These are phyloP conservation scores for Eristalis intricaria DNA, from an alignment of 2,888 invertebrate species.

Conservation along the genomic window DNA sequence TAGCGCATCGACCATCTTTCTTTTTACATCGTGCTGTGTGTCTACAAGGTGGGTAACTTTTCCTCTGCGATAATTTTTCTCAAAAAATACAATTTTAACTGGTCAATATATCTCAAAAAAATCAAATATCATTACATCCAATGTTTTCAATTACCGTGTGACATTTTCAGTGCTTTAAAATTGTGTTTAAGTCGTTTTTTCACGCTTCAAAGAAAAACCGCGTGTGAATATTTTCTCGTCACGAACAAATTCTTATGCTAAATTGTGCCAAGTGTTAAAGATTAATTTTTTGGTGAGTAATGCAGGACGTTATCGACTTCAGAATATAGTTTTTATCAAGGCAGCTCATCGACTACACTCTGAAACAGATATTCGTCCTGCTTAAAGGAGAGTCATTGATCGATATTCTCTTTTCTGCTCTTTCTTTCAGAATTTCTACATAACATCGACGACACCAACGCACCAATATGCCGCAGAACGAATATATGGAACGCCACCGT, in stretches of 20 bases:
- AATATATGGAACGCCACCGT: constrained; percentile 98
- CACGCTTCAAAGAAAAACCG: neutral
- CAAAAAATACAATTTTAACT: constrained; percentile 8
- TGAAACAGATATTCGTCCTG: constrained; percentile 71
- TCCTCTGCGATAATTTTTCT: constrained; percentile 35
- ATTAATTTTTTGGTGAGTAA: constrained; percentile 56
- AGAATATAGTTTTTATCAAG: neutral
- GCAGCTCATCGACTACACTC: neutral
- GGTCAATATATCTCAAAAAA: neutral
- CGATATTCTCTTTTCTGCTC: constrained; percentile 57
- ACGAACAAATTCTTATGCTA: neutral
- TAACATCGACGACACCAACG: constrained; percentile 12
- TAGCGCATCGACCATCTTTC: constrained; percentile 70
- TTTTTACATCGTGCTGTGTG: constrained; percentile 74
- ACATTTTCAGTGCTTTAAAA: neutral
- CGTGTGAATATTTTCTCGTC: neutral
- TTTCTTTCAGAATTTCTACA: constrained; percentile 51
- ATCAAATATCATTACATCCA: neutral
- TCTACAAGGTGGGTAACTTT: constrained; percentile 73
- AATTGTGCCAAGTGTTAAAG: neutral
- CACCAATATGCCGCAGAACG: constrained; percentile 96
- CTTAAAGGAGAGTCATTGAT: constrained; percentile 72
- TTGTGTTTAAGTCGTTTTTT: neutral
- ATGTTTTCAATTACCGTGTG: neutral
- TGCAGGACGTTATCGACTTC: constrained; percentile 57